phyloP scores from a whole-genome alignment of 2,888 invertebrate genomes.

The Pogonocherus hispidulus region DNA sequence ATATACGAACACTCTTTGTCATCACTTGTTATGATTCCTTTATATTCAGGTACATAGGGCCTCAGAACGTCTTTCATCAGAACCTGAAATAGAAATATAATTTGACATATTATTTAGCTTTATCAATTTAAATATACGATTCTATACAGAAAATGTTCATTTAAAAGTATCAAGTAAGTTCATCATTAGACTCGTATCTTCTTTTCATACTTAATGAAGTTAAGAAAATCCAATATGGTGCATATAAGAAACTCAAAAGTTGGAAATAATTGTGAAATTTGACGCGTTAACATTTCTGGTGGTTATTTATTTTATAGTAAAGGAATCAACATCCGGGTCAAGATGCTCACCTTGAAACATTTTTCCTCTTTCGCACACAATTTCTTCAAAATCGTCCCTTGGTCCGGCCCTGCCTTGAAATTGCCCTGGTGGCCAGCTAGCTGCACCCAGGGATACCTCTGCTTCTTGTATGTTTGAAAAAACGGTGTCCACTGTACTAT shows the following conservation, averaged over 20 bases:
- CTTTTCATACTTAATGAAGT: too few species aligned
- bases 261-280: too few species aligned
- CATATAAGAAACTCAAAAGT: too few species aligned
- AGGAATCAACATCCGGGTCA: too few species aligned
- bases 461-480: constrained; percentile 96
- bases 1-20: constrained; percentile 88
- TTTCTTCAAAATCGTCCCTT: constrained; percentile 95
- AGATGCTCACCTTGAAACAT: constrained; percentile 78
- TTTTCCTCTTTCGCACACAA: constrained; percentile 90
- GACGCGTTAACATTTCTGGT: too few species aligned
- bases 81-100: constrained; percentile 62
- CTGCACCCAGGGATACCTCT: constrained; percentile 96
- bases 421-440: constrained; percentile 96
- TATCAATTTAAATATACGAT: too few species aligned
- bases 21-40: constrained; percentile 86
- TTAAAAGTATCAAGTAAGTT: too few species aligned
- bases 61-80: constrained; percentile 90
- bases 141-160: too few species aligned
- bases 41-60: constrained; percentile 94
- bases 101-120: too few species aligned
- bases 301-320: too few species aligned
- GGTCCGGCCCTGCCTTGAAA: constrained; percentile 93
- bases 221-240: too few species aligned
- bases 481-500: constrained; percentile 98
- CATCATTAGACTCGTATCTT: too few species aligned